Evolutionary conservation across 2,113 vertebrate species (phyloP).

Genomic region (Rhea americana): DNA sequence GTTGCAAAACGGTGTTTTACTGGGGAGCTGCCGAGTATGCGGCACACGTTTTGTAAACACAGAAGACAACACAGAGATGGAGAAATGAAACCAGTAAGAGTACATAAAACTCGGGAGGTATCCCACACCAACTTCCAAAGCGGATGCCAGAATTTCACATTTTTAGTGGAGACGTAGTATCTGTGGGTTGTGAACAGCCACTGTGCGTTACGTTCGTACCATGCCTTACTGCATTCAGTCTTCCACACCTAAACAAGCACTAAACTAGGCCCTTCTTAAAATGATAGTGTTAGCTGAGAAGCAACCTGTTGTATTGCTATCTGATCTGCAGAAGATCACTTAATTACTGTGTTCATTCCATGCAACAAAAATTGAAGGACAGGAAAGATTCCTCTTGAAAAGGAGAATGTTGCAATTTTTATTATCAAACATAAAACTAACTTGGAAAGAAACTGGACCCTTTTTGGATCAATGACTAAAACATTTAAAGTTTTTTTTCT

Average conservation of each 20-base stretch:
- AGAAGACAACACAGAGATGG: not conserved
- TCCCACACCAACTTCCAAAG: rapidly evolving
- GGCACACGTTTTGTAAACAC: not conserved
- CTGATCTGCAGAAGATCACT: not conserved
- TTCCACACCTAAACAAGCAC: not conserved
- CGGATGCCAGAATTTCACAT: not conserved
- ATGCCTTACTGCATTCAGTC: not conserved
- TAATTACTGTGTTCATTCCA: not conserved
- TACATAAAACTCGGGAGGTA: not conserved
- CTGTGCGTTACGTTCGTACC: not conserved
- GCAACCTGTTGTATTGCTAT: not conserved
- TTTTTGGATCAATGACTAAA: not conserved
- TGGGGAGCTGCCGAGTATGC: not conserved
- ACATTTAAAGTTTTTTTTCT: not conserved
- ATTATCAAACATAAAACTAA: not conserved
- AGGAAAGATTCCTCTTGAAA: not conserved
- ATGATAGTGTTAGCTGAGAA: not conserved
- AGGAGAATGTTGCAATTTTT: not conserved
- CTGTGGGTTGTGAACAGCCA: not conserved
- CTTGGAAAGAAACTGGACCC: no score
- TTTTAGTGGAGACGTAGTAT: not conserved
- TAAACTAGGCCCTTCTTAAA: not conserved
- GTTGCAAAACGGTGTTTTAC: not conserved
- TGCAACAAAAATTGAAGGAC: not conserved
- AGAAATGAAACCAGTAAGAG: not conserved